These are phyloP conservation scores for Anas platyrhynchos DNA, from an alignment of 2,113 vertebrate species.

Conservation along the genomic window DNA sequence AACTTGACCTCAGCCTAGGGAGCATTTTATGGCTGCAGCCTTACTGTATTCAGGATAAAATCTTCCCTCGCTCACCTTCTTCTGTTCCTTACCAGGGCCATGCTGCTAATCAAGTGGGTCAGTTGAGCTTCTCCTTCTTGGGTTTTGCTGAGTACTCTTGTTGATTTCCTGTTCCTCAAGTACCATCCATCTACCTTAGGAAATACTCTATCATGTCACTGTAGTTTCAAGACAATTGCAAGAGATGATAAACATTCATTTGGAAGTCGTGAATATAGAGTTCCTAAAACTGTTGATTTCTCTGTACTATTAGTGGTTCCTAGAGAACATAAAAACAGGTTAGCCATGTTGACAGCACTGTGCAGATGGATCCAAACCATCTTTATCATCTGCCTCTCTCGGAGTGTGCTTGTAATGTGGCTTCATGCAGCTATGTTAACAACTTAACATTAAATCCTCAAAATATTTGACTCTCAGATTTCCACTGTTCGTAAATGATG, in stretches of 20 bases:
- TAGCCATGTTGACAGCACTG: background rate
- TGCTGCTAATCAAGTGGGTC: background rate
- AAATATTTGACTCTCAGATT: background rate
- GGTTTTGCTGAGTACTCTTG: background rate
- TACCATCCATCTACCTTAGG: background rate
- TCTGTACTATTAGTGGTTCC: background rate
- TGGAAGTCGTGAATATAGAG: background rate
- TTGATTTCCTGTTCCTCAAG: background rate
- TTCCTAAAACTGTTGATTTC: background rate
- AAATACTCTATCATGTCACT: background rate
- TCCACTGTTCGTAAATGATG: background rate
- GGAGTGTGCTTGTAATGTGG: background rate
- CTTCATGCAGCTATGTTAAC: background rate
- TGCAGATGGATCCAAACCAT: background rate
- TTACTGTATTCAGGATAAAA: background rate
- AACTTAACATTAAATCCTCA: background rate
- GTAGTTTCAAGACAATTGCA: background rate
- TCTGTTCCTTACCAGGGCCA: background rate
- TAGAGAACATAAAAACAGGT: background rate
- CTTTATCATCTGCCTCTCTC: background rate
- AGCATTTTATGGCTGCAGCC: background rate
- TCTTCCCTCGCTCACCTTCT: background rate
- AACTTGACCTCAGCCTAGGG: background rate
- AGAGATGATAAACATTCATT: background rate
- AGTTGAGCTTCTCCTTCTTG: background rate